phyloP scores from a whole-genome alignment of 2,113 vertebrate species.

The Lates calcarifer region DNA sequence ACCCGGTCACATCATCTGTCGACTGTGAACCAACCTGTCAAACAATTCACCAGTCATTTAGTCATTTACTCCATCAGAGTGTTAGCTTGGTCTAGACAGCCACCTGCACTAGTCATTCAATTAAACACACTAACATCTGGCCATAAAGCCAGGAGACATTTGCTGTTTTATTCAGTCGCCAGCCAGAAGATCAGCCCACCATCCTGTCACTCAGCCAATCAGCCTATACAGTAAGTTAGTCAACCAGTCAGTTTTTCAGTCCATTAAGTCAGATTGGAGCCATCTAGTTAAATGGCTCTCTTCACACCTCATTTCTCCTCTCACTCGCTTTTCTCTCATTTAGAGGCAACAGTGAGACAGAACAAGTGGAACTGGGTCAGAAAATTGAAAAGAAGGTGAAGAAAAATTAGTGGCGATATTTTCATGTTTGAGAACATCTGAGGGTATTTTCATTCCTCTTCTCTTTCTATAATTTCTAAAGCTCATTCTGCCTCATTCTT shows the following conservation, averaged over 20 bases:
- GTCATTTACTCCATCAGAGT: background rate
- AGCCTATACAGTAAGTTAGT: constrained; percentile 65
- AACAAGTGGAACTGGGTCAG: constrained; percentile 19
- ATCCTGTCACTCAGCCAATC: constrained; percentile 31
- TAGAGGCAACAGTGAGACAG: constrained; percentile 11
- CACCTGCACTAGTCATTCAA: background rate
- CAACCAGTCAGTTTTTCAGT: constrained; percentile 68
- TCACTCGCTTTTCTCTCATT: constrained; percentile 45
- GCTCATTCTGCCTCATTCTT: background rate
- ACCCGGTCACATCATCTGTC: background rate
- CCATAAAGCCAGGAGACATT: background rate
- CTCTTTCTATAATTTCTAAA: background rate
- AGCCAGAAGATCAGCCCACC: constrained; percentile 24
- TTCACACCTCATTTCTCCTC: constrained; percentile 71
- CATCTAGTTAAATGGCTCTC: constrained; percentile 63
- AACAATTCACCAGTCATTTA: background rate
- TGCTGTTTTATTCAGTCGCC: constrained; percentile 21
- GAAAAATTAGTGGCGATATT: constrained; percentile 18
- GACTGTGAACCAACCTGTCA: constrained; percentile 16
- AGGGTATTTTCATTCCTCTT: background rate
- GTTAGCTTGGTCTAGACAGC: background rate
- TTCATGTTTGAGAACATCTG: background rate
- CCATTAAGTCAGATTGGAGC: constrained; percentile 68
- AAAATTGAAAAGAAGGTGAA: constrained; percentile 31
- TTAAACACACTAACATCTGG: background rate